A percentile compares a stretch with the other conserved stretches of the same genome.
These are phyloP conservation scores for Agrochola lychnidis DNA, from an alignment of 2,888 invertebrate genomes.

Conservation along the genomic window DNA sequence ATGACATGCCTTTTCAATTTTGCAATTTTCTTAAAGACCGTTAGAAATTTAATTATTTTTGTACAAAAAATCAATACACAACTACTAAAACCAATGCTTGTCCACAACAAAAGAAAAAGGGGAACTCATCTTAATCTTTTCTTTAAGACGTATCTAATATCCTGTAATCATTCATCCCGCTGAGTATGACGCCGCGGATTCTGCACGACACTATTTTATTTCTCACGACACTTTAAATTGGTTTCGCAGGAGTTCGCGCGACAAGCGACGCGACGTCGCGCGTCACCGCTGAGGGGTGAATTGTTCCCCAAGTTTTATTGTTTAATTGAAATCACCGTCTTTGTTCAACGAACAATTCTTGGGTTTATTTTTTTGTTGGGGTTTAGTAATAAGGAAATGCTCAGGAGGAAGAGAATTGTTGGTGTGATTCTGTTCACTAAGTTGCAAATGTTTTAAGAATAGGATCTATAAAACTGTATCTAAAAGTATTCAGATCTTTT, in stretches of 20 bases:
- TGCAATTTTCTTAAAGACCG: too few species aligned
- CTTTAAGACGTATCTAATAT: conserved; percentile 54
- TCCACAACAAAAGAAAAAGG: not conserved
- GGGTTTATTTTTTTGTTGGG: conserved; percentile 53
- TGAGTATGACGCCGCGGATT: conserved; percentile 70
- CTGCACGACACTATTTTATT: conserved; percentile 67
- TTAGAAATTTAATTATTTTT: not conserved
- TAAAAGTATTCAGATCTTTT: not conserved
- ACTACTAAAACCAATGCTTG: not conserved
- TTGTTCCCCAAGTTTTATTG: conserved; percentile 66
- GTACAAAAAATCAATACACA: not conserved
- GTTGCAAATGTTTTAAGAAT: conserved; percentile 10
- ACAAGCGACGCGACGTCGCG: conserved; percentile 47
- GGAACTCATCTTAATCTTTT: conserved; percentile 13
- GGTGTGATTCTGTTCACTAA: conserved; percentile 1
- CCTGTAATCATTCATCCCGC: conserved; percentile 72
- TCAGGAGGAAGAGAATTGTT: conserved; percentile 3
- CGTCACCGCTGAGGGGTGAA: conserved; percentile 54
- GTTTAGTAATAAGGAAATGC: conserved; percentile 37
- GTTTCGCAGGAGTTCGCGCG: conserved; percentile 68
- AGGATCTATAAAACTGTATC: not conserved
- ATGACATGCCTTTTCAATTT: not conserved
- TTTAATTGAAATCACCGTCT: conserved; percentile 68
- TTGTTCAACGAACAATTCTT: conserved; percentile 60
- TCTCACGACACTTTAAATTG: conserved; percentile 71